Evolutionary conservation across 2,888 invertebrate species (phyloP).

Genomic region (Hedya salicella): DNA sequence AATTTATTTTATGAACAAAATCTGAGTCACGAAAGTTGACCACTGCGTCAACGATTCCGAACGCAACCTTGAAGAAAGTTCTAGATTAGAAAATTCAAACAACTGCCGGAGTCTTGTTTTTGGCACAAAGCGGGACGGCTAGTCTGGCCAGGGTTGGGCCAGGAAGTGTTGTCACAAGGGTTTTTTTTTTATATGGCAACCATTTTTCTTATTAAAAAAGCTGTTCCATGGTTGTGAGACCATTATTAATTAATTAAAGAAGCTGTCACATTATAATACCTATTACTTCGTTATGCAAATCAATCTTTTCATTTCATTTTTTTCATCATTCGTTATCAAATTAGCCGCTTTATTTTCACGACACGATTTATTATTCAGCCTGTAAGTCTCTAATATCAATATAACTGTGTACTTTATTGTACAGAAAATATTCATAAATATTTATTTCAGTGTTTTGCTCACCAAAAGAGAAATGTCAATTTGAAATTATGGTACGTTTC

Average conservation of each 20-base stretch:
- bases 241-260: no score
- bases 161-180: no score
- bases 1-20: not conserved
- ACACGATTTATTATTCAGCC: no score
- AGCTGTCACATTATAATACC: no score
- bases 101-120: slow-evolving; percentile 17
- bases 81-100: slow-evolving; percentile 27
- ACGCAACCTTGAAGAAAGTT: slow-evolving; percentile 29
- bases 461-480: not conserved
- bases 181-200: no score
- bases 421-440: not conserved
- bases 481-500: slow-evolving; percentile 16
- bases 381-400: no score
- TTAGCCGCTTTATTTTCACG: no score
- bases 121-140: slow-evolving; percentile 10
- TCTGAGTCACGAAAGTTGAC: slow-evolving; percentile 12
- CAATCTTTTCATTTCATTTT: not conserved
- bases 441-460: not conserved
- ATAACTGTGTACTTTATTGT: not conserved
- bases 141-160: no score
- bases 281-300: no score
- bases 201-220: no score
- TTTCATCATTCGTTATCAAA: no score
- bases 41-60: slow-evolving; percentile 1
- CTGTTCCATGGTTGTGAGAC: no score